phyloP scores from a whole-genome alignment of 2,888 invertebrate species.

The Drosophila mulleri region DNA sequence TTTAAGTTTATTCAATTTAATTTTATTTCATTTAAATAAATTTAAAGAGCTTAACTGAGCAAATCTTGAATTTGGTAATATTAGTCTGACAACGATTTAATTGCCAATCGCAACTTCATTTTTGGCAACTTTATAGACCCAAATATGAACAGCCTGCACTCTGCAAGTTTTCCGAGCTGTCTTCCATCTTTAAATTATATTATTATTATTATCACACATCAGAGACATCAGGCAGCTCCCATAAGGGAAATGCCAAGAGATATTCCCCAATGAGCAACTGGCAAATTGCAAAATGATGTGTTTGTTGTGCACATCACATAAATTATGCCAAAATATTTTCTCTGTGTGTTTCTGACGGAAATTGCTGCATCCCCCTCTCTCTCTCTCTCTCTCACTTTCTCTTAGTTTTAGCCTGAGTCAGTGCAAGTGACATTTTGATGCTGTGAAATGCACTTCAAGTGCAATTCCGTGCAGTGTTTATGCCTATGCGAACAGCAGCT shows the following conservation, averaged over 20 bases:
- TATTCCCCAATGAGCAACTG: constrained; percentile 57
- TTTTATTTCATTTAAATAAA: no score
- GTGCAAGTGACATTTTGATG: constrained; percentile 35
- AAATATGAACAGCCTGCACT: constrained; percentile 9
- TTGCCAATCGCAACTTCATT: constrained; percentile 6
- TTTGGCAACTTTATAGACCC: constrained; percentile 14
- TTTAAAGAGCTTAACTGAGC: no score
- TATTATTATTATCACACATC: constrained; percentile 43
- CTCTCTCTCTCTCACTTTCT: background rate
- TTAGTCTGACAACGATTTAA: constrained; percentile 26
- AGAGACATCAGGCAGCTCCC: background rate
- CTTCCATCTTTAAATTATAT: background rate
- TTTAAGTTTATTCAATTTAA: no score
- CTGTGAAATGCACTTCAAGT: constrained; percentile 38
- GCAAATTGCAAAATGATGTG: constrained; percentile 59
- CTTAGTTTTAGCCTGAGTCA: background rate
- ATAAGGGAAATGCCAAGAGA: background rate
- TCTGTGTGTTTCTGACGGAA: constrained; percentile 23
- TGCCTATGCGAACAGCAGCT: constrained; percentile 53
- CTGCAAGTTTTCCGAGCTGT: constrained; percentile 16
- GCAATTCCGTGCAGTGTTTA: constrained; percentile 53
- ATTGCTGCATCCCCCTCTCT: background rate
- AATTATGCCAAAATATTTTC: constrained; percentile 51
- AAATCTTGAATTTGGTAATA: no score
- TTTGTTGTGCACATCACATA: constrained; percentile 53